Percentiles rank a stretch among this genome's conserved stretches.
phyloP scores from a whole-genome alignment of 2,888 invertebrate species.

The Latheticus oryzae region DNA sequence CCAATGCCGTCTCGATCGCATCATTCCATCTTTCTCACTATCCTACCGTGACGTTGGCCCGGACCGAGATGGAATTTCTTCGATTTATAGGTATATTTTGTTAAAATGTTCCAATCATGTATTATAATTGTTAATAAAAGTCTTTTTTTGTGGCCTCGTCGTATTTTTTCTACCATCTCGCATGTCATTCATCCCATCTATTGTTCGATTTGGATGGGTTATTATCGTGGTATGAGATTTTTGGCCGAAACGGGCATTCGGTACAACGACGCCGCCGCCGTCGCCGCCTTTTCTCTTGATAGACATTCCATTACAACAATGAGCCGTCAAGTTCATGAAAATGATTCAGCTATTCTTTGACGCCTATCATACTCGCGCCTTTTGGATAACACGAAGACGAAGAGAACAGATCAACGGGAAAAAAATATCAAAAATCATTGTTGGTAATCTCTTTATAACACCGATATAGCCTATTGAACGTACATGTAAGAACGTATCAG shows the following conservation, averaged over 20 bases:
- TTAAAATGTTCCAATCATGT: slow-evolving; percentile 61
- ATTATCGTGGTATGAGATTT: slow-evolving; percentile 14
- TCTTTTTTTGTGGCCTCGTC: slow-evolving; percentile 50
- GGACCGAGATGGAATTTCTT: slow-evolving; percentile 43
- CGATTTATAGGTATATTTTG: slow-evolving; percentile 60
- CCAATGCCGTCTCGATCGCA: slow-evolving; percentile 42
- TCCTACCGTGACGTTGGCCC: slow-evolving; percentile 25
- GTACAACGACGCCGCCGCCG: slow-evolving; percentile 23
- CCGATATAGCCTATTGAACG: slow-evolving; percentile 42
- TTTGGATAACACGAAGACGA: not conserved
- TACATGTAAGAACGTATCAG: slow-evolving; percentile 30
- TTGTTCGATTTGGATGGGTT: slow-evolving; percentile 40
- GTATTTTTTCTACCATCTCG: no score
- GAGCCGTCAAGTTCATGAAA: slow-evolving; percentile 23
- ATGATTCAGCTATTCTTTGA: slow-evolving; percentile 39
- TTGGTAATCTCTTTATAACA: slow-evolving; percentile 44
- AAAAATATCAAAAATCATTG: slow-evolving; percentile 43
- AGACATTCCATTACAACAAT: slow-evolving; percentile 34
- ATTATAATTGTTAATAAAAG: slow-evolving; percentile 61
- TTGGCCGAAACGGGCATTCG: slow-evolving; percentile 2
- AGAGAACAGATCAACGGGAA: no score
- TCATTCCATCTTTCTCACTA: slow-evolving; percentile 34
- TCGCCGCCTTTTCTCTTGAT: slow-evolving; percentile 22
- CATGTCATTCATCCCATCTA: slow-evolving; percentile 52
- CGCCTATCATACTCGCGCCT: slow-evolving; percentile 37